Conservation (phyloP, 2,888 invertebrate species). For the Papilio demoleus region DNA sequence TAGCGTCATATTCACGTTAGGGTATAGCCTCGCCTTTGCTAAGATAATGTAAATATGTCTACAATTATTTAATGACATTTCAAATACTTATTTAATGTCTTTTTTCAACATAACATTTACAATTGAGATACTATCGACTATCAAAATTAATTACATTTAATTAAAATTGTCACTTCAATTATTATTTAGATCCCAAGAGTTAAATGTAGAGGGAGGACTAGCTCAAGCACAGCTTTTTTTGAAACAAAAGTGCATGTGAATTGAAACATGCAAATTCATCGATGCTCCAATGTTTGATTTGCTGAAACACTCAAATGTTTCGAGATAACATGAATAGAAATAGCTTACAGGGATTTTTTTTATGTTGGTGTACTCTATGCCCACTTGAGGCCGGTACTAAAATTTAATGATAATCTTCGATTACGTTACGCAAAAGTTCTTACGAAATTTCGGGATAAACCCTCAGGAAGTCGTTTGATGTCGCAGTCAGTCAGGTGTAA, state of each 20-base stretch:
- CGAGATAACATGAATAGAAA: background rate
- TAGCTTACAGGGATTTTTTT: background rate
- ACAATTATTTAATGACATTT: too few species aligned
- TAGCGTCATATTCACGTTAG: too few species aligned
- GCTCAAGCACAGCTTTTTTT: background rate
- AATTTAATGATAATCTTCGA: too few species aligned
- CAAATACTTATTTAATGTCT: too few species aligned
- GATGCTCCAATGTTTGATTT: slow-evolving; percentile 11
- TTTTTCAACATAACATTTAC: background rate
- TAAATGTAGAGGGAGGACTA: background rate
- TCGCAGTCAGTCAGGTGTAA: background rate
- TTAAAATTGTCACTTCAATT: background rate
- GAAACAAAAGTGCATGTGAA: slow-evolving; percentile 6
- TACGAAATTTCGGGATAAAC: too few species aligned
- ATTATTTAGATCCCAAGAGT: too few species aligned
- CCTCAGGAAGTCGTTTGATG: background rate
- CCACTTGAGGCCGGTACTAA: too few species aligned
- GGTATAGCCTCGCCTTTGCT: too few species aligned
- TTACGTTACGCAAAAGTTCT: too few species aligned
- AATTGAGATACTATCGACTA: background rate
- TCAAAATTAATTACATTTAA: background rate
- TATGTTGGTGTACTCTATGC: background rate
- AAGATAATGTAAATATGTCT: too few species aligned
- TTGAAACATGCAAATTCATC: slow-evolving; percentile 4
- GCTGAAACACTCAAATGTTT: background rate